Evolutionary conservation across 2,797 vertebrate genomes (phyloP).

Genomic region (Fistularia tabacaria): DNA sequence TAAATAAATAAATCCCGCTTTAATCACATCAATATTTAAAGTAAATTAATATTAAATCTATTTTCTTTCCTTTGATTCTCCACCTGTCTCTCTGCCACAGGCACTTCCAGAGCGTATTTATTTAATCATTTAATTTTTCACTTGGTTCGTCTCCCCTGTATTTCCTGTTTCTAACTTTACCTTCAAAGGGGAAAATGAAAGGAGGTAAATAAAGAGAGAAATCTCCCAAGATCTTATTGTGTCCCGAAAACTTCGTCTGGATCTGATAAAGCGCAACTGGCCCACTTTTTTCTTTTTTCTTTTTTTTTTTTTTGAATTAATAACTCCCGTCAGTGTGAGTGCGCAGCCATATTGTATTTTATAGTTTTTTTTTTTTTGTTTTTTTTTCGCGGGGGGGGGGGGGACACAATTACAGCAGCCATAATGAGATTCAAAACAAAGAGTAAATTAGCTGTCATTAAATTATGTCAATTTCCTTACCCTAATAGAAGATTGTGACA

Average conservation of each 20-base stretch:
- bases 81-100: too few relatives aligned
- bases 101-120: too few relatives aligned
- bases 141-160: conserved; percentile 9
- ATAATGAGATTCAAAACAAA: conserved; percentile 76
- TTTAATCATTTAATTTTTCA: not conserved
- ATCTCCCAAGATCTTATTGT: conserved; percentile 21
- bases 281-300: conserved; percentile 51
- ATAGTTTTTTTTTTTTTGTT: conserved; percentile 33
- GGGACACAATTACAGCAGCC: conserved; percentile 56
- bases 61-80: too few relatives aligned
- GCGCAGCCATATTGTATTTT: conserved; percentile 52
- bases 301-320: conserved; percentile 59
- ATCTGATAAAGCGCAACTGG: conserved; percentile 59
- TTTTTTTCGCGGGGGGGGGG: not conserved
- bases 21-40: too few relatives aligned
- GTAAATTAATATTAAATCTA: too few relatives aligned
- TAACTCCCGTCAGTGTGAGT: conserved; percentile 47
- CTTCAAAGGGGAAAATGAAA: conserved; percentile 25
- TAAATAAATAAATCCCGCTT: too few relatives aligned
- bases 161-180: conserved; percentile 33
- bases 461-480: conserved; percentile 80
- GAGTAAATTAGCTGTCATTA: conserved; percentile 80
- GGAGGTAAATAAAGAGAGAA: too few relatives aligned
- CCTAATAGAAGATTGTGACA: conserved; percentile 79
- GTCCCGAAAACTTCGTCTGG: conserved; percentile 43